Evolutionary conservation across 2,113 vertebrate species (phyloP).

Genomic region (Philantomba maxwellii): DNA sequence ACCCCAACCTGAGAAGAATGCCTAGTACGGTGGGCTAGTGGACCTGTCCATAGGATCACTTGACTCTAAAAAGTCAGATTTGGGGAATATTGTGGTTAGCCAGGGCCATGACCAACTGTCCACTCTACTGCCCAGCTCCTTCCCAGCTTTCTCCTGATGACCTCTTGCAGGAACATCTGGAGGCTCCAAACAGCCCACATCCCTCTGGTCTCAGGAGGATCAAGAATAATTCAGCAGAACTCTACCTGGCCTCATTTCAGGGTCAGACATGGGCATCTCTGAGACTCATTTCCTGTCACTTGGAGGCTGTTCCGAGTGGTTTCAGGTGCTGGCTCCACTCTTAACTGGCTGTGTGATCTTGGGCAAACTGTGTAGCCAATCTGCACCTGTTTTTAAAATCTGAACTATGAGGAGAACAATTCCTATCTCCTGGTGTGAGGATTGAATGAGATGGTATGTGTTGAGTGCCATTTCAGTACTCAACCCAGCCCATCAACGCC

Average conservation of each 20-base stretch:
- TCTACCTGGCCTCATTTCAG: not conserved
- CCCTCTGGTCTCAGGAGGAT: not conserved
- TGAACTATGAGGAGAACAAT: not conserved
- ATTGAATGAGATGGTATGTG: rapidly evolving
- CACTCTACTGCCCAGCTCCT: not conserved
- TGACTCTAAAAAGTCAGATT: not conserved
- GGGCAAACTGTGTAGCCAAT: not conserved
- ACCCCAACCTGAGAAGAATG: not conserved
- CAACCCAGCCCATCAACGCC: not conserved
- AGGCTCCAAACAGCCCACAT: not conserved
- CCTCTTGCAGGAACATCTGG: not conserved
- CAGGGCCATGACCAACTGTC: not conserved
- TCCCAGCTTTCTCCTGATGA: not conserved
- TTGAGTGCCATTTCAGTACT: not conserved
- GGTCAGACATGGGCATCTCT: not conserved
- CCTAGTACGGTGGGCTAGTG: not conserved
- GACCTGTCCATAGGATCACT: not conserved
- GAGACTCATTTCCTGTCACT: not conserved
- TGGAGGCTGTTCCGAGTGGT: not conserved
- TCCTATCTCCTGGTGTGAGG: not conserved
- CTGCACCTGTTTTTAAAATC: not conserved
- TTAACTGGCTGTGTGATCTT: not conserved
- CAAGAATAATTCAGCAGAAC: not conserved
- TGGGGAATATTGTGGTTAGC: not conserved
- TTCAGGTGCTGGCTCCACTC: not conserved